A percentile compares a stretch with the other conserved stretches of the same genome.
Conservation (phyloP, 64 coral and sea anemone genomes). For the Dendrophyllia cribrosa region DNA sequence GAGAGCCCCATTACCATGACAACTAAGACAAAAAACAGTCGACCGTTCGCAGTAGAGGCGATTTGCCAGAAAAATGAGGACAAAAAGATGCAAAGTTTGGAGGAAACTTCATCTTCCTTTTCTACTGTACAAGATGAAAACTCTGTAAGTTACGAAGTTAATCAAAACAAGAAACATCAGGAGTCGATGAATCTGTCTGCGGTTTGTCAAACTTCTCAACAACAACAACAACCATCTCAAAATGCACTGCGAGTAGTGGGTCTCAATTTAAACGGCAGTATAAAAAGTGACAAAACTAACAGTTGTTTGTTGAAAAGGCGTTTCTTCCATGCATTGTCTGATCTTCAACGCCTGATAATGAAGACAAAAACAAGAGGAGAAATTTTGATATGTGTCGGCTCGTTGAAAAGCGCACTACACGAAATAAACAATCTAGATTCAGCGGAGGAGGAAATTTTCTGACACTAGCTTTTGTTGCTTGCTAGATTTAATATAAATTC, state of each 20-base stretch:
- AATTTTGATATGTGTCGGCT: constrained; percentile 7
- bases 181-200: too few species aligned
- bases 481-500: too few species aligned
- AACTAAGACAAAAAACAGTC: not conserved
- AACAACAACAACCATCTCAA: not conserved
- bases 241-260: not conserved
- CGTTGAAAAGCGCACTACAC: constrained; percentile 3
- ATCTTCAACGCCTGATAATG: not conserved
- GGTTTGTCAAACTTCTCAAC: too few species aligned
- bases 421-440: not conserved
- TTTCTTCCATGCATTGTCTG: not conserved
- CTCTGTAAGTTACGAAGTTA: not conserved
- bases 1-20: not conserved
- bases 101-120: not conserved
- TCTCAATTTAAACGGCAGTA: not conserved
- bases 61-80: not conserved
- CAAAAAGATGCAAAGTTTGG: not conserved
- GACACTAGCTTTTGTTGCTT: too few species aligned
- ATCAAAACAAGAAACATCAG: not conserved
- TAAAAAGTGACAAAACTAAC: not conserved
- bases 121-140: not conserved
- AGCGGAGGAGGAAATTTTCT: too few species aligned
- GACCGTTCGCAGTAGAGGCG: not conserved
- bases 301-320: constrained; percentile 1
- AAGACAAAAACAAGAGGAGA: constrained; percentile 2